A percentile compares a stretch with the other conserved stretches of the same genome.
These are phyloP conservation scores for Drosophila multiciliata DNA, from an alignment of 2,888 invertebrate species.

Conservation along the genomic window DNA sequence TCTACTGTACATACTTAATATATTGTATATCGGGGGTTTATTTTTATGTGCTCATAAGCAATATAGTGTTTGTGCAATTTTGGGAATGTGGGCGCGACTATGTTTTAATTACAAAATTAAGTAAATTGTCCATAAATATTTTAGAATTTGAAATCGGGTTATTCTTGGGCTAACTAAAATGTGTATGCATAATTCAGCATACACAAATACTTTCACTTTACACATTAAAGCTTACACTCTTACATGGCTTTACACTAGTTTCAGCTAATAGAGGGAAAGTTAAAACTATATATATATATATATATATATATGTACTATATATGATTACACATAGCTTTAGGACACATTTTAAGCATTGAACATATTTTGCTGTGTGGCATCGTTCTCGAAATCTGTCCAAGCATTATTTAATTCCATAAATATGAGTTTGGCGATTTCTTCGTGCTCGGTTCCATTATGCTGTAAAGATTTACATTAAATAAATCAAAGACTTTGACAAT, in stretches of 20 bases:
- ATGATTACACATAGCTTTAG: constrained; percentile 40
- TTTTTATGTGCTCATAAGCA: constrained; percentile 18
- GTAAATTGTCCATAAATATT: constrained; percentile 78
- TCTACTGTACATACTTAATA: constrained; percentile 21
- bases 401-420: constrained; percentile 99
- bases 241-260: constrained; percentile 64
- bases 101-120: constrained; percentile 72
- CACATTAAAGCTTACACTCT: constrained; percentile 61
- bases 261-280: constrained; percentile 57
- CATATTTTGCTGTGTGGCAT: constrained; percentile 91
- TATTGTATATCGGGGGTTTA: constrained; percentile 20
- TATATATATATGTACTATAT: constrained; percentile 31
- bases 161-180: constrained; percentile 58
- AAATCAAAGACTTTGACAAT: neutral
- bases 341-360: constrained; percentile 85
- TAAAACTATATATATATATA: constrained; percentile 36
- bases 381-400: constrained; percentile 96
- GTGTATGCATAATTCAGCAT: constrained; percentile 38
- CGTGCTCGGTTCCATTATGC: constrained; percentile 97
- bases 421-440: constrained; percentile 96
- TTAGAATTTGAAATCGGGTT: constrained; percentile 62
- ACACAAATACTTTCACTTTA: constrained; percentile 58
- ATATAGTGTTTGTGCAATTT: constrained; percentile 26
- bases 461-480: constrained; percentile 85
- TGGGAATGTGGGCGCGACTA: constrained; percentile 59